Evolutionary conservation across 92 coral and sea anemone genomes (phyloP).

Genomic region (Porites rus): DNA sequence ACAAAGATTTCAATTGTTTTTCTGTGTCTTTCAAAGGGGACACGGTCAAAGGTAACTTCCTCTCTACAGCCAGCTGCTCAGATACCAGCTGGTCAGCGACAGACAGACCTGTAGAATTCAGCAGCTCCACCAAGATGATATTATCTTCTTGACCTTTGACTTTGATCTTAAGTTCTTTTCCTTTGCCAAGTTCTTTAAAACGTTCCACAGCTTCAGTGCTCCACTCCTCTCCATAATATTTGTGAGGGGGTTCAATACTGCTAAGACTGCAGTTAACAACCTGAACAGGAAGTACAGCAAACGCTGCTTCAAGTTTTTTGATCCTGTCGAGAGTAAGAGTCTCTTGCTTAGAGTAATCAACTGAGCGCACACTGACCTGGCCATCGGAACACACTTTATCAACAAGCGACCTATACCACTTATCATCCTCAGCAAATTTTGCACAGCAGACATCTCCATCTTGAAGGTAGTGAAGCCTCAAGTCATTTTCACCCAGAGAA

Average conservation of each 20-base stretch:
- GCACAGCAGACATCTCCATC: constrained; percentile 73
- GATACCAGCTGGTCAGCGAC: constrained; percentile 4
- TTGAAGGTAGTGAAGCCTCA: constrained; percentile 40
- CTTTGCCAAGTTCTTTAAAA: constrained; percentile 62
- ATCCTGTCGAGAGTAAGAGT: constrained; percentile 54
- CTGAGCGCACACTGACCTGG: constrained; percentile 63
- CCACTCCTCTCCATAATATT: constrained; percentile 59
- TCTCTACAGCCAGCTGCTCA: constrained; percentile 28
- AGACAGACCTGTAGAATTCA: constrained; percentile 17
- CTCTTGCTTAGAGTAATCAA: constrained; percentile 75
- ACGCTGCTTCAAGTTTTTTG: constrained; percentile 59
- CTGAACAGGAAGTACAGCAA: constrained; percentile 72
- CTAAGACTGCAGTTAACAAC: constrained; percentile 56
- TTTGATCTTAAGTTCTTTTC: constrained; percentile 32
- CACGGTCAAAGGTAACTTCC: constrained; percentile 7
- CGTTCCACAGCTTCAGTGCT: constrained; percentile 36
- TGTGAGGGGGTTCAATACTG: constrained; percentile 54
- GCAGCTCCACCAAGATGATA: neutral
- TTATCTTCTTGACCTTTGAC: constrained; percentile 15
- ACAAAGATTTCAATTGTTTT: neutral
- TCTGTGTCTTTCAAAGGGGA: neutral
- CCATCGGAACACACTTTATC: constrained; percentile 53
- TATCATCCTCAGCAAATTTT: constrained; percentile 74
- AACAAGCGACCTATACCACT: constrained; percentile 79
- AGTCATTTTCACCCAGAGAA: constrained; percentile 66